phyloP scores from a whole-genome alignment of 2,888 invertebrate genomes.

The Abscondita cerata region DNA sequence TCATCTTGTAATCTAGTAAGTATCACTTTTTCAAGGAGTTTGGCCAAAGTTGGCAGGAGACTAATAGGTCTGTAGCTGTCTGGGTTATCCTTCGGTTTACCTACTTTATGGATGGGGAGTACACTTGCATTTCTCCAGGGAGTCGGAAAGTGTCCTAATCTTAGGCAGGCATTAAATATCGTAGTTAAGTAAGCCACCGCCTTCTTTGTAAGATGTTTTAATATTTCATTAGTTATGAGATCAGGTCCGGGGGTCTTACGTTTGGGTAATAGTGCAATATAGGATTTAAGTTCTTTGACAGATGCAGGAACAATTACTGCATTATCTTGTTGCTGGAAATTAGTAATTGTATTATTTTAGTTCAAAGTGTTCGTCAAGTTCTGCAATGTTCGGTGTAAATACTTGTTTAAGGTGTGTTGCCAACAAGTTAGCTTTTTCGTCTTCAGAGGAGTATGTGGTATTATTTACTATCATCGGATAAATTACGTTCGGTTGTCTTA shows the following conservation, averaged over 20 bases:
- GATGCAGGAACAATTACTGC: constrained; percentile 8
- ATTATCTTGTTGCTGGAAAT: too few species aligned
- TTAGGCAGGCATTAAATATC: not conserved
- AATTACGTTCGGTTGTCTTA: constrained; percentile 6
- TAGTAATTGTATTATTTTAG: not conserved
- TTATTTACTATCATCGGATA: not conserved
- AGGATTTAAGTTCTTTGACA: constrained; percentile 8
- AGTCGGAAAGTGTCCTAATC: constrained; percentile 7
- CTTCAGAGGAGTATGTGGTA: too few species aligned
- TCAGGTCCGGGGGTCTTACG: constrained; percentile 6
- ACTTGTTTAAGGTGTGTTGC: constrained; percentile 1
- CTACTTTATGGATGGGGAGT: constrained; percentile 5
- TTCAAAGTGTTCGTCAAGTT: too few species aligned
- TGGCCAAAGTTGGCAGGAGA: not conserved
- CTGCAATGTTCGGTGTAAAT: constrained; percentile 5
- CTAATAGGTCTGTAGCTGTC: not conserved
- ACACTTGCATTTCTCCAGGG: constrained; percentile 14
- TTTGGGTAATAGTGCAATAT: too few species aligned
- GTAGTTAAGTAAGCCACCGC: not conserved
- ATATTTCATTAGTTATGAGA: constrained; percentile 19
- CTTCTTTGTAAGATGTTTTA: constrained; percentile 5
- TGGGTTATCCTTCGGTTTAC: not conserved
- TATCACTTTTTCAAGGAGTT: not conserved
- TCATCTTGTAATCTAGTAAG: not conserved
- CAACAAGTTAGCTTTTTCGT: not conserved